These are phyloP conservation scores for Goniozus legneri DNA, from an alignment of 1,140 invertebrate genomes.

Conservation along the genomic window DNA sequence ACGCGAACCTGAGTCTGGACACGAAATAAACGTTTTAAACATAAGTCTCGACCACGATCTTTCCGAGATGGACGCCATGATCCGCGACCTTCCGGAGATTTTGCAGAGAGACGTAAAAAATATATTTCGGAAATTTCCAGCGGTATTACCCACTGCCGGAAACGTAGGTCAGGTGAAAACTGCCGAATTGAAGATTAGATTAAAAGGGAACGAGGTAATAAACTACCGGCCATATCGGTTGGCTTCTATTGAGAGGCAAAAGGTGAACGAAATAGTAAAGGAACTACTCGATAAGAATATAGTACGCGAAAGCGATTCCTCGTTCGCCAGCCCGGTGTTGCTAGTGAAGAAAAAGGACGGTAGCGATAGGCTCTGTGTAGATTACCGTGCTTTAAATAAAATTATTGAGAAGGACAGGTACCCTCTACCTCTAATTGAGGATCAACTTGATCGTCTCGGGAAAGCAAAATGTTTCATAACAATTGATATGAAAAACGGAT, in stretches of 20 bases:
- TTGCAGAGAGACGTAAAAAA: background rate
- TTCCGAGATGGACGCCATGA: too few species aligned
- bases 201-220: background rate
- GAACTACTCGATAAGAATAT: background rate
- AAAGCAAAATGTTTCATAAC: constrained; percentile 20
- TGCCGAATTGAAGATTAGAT: background rate
- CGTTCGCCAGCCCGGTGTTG: constrained; percentile 36
- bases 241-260: background rate
- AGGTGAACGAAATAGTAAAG: background rate
- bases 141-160: constrained; percentile 1
- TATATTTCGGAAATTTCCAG: background rate
- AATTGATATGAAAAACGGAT: constrained; percentile 18
- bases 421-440: constrained; percentile 19
- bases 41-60: too few species aligned
- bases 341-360: constrained; percentile 48
- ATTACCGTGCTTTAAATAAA: constrained; percentile 46
- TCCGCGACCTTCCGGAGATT: too few species aligned
- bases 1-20: background rate
- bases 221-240: background rate
- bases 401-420: constrained; percentile 19
- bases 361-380: constrained; percentile 21
- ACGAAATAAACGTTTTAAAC: too few species aligned
- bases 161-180: background rate
- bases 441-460: constrained; percentile 17
- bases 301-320: constrained; percentile 10